Evolutionary conservation across 2,888 invertebrate genomes (phyloP).

Genomic region (Masnerella sp.): DNA sequence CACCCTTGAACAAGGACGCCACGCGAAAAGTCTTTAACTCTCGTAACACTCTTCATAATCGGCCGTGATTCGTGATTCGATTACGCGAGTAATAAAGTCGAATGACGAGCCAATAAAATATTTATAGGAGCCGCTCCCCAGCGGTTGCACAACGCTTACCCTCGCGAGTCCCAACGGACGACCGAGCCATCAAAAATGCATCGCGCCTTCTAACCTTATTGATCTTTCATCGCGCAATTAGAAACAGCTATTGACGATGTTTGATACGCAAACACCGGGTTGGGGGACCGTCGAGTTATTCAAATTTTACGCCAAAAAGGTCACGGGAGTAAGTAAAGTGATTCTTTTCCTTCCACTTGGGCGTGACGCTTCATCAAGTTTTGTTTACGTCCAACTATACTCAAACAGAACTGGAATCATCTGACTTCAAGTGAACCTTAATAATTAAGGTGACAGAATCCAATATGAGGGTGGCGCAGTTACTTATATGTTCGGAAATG

Average conservation of each 20-base stretch:
- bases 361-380: conserved; percentile 1
- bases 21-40: too few species aligned
- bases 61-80: conserved; percentile 42
- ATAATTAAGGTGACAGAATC: too few species aligned
- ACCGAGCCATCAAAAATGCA: conserved; percentile 62
- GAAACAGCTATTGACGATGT: conserved; percentile 45
- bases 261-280: conserved; percentile 37
- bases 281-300: conserved; percentile 18
- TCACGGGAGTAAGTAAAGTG: conserved; percentile 1
- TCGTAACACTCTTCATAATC: conserved; percentile 17
- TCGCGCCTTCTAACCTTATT: conserved; percentile 49
- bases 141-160: conserved; percentile 76
- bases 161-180: conserved; percentile 68
- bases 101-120: conserved; percentile 77
- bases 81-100: conserved; percentile 71
- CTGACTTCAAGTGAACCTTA: too few species aligned
- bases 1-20: too few species aligned
- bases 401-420: background rate
- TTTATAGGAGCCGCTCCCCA: conserved; percentile 73
- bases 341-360: background rate
- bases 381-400: background rate
- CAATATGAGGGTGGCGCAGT: too few species aligned
- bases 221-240: conserved; percentile 57
- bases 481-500: too few species aligned
- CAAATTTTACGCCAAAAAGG: conserved; percentile 24